Percentiles rank a stretch among this genome's conserved stretches.
These are phyloP conservation scores for Florisuga fusca DNA, from an alignment of 2,797 vertebrate species.

Conservation along the genomic window DNA sequence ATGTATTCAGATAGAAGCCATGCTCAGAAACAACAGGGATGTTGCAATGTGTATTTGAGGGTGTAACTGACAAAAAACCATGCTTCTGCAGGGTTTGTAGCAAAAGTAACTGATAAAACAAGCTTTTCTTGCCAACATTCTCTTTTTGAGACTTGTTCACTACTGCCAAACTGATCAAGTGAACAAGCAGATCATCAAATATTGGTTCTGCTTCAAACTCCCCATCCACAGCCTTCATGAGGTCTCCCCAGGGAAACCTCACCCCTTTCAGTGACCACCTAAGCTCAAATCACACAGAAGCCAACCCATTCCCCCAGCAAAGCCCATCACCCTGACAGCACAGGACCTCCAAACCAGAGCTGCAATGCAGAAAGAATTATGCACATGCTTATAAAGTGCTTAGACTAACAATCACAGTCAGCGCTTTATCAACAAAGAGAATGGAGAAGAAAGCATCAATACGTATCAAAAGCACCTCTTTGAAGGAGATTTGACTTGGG, in stretches of 20 bases:
- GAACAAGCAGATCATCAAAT: neutral
- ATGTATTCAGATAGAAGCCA: neutral
- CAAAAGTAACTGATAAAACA: neutral
- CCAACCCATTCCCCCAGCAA: neutral
- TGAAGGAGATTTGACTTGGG: neutral
- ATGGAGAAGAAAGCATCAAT: neutral
- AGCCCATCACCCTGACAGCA: neutral
- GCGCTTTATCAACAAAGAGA: neutral
- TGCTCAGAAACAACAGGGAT: neutral
- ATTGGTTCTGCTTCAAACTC: neutral
- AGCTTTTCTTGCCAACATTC: neutral
- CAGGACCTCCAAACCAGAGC: neutral
- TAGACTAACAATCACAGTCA: neutral
- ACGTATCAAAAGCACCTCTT: neutral
- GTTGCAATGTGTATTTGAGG: neutral
- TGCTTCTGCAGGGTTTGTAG: neutral
- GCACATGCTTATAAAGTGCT: neutral
- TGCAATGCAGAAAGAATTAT: neutral
- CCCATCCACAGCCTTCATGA: neutral
- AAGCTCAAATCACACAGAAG: neutral
- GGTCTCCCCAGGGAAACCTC: neutral
- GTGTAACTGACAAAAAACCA: neutral
- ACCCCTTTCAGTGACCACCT: neutral
- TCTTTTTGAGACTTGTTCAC: neutral
- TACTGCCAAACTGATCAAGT: neutral